Evolutionary conservation across 2,113 vertebrate species (phyloP).

Genomic region (Castor canadensis): DNA sequence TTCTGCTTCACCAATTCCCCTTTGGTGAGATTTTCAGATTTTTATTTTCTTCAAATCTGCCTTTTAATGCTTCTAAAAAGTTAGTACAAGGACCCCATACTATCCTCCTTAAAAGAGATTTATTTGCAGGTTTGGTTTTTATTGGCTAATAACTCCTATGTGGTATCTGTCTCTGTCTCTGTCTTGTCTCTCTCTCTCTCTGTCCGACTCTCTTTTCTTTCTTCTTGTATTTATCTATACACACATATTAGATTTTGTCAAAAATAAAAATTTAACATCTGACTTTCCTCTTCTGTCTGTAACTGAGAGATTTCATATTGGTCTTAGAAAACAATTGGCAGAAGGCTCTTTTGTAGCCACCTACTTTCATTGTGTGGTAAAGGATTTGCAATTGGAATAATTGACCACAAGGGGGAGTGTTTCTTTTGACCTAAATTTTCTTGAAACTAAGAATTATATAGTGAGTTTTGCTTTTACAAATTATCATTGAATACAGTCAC

Average conservation of each 20-base stretch:
- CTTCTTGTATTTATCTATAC: not conserved
- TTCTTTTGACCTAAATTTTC: not conserved
- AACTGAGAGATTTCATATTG: not conserved
- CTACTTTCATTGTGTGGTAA: not conserved
- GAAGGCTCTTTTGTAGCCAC: not conserved
- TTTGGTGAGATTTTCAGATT: not conserved
- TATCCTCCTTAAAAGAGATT: not conserved
- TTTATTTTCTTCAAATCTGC: not conserved
- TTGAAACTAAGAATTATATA: not conserved
- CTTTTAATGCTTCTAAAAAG: not conserved
- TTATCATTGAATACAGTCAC: not conserved
- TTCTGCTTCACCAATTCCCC: not conserved
- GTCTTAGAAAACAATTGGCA: not conserved
- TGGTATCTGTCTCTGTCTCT: not conserved
- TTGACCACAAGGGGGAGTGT: not conserved
- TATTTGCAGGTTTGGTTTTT: not conserved
- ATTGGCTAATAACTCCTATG: not conserved
- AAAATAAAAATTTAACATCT: not conserved
- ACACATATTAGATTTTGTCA: not conserved
- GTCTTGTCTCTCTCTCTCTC: not conserved
- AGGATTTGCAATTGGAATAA: conserved; percentile 7
- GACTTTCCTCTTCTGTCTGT: not conserved
- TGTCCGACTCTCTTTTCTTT: too few relatives aligned
- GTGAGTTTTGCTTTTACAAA: not conserved
- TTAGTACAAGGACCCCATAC: not conserved